Evolutionary conservation across 2,113 vertebrate genomes (phyloP), one percentile per base, ranked within the genome.

Genomic region (Podarcis muralis): DNA sequence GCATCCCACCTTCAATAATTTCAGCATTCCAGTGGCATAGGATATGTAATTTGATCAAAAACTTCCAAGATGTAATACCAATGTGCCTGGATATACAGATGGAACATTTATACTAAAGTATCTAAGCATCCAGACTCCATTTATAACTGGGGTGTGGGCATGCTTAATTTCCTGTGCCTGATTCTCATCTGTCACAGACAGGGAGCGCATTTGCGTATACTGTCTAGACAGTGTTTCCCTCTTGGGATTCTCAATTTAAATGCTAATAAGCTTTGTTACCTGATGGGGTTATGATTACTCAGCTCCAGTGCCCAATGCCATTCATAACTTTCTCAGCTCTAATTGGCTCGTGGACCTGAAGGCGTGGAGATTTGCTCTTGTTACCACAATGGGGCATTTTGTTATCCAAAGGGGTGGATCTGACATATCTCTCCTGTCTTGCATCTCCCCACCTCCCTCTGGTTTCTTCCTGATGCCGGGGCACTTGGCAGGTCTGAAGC

Each of bases 171-270:
- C 76, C 76, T 78, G 76, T 78, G 76, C 53, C 76, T 78, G 76
- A 48, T 25, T 79, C 48, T 15, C n/a, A 32, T 79, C 78, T 80
- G 78, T 57, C 48, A 80, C 78, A 80, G 12, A 59, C 27, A 80
- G 43, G 6, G 78, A 59, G 48, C 78, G 57, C 27, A n/a, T 80
- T 80, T 59, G n/a, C 30, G 48, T 32, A 80, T 80, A 48, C 78
- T 80, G 78, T 80, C 37, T 80, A 80, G 78, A 59, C 48, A 16
- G 30, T 80, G 30, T 43, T 80, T 59, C 48, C 30, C 30, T n/a
- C 78, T 40, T 80, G 30, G 48, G 78, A 80, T 80, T 57, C 27
- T 80, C 78, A 80, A 59, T 80, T n/a, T 80, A 80, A 80, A 80
- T 80, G 78, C 78, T 80, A 80, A 57, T 79, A 79, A 79, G 27